phyloP scores from a whole-genome alignment of 23 tunicate species.

The Aplidium turbinatum region DNA sequence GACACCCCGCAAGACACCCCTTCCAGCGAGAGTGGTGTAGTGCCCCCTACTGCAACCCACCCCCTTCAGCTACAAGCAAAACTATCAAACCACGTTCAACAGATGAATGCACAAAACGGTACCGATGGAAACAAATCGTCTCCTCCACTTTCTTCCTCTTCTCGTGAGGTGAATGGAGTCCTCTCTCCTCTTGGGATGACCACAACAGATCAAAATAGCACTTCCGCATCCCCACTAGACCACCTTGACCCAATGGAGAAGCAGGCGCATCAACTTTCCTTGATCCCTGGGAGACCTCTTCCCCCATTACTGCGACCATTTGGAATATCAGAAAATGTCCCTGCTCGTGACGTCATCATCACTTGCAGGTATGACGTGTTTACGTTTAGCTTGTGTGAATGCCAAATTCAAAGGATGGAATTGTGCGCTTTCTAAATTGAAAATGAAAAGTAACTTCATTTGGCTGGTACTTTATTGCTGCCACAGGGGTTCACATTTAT shows the following conservation, averaged over 20 bases:
- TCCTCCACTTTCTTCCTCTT: conserved; percentile 6
- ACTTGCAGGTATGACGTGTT: conserved; percentile 59
- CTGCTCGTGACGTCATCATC: conserved; percentile 85
- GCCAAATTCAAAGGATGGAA: too few species aligned
- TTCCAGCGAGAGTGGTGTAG: conserved; percentile 35
- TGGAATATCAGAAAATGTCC: conserved; percentile 67
- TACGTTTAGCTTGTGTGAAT: too few species aligned
- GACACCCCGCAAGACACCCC: conserved; percentile 65
- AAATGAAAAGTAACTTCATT: too few species aligned
- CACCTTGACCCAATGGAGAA: conserved; percentile 24
- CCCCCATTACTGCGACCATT: conserved; percentile 66
- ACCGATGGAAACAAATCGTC: conserved; percentile 4
- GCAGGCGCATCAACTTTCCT: conserved; percentile 31
- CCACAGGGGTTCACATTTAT: too few species aligned
- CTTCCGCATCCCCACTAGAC: too few species aligned
- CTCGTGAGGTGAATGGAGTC: conserved; percentile 8
- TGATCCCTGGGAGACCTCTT: conserved; percentile 57
- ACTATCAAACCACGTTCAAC: conserved; percentile 39
- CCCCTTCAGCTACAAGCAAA: conserved; percentile 44
- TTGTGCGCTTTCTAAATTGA: too few species aligned
- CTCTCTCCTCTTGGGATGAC: not conserved
- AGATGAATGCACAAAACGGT: not conserved
- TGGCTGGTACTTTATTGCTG: too few species aligned
- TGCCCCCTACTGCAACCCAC: conserved; percentile 17
- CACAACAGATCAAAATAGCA: too few species aligned